Percentiles rank a stretch among this genome's conserved stretches.
Conservation (phyloP, 2,888 invertebrate species). For the Plagiodera versicolora region DNA sequence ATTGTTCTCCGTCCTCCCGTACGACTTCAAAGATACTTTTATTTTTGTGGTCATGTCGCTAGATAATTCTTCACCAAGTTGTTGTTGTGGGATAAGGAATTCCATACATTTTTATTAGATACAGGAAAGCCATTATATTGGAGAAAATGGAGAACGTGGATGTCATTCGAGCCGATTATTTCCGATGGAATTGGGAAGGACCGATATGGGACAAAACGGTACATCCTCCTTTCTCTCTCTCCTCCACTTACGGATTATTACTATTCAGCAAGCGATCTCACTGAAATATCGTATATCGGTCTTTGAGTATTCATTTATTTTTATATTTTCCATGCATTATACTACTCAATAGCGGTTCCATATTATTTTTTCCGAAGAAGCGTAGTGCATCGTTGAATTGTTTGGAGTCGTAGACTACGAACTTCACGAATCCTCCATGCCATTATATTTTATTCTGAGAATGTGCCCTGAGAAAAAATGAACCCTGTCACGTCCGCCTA, state of each 20-base stretch:
- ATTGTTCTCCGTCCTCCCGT: constrained; percentile 22
- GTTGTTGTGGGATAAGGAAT: not conserved
- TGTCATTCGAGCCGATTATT: not conserved
- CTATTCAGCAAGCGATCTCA: not conserved
- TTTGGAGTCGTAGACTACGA: too few relatives aligned
- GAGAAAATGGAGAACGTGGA: not conserved
- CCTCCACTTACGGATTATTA: constrained; percentile 12
- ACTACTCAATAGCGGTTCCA: too few relatives aligned
- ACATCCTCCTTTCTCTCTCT: too few relatives aligned
- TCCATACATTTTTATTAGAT: not conserved
- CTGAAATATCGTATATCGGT: too few relatives aligned
- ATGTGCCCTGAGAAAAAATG: too few relatives aligned
- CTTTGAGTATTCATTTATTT: too few relatives aligned
- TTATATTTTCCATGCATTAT: too few relatives aligned
- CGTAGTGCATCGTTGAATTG: too few relatives aligned
- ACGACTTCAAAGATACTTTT: constrained; percentile 6
- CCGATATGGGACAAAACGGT: not conserved
- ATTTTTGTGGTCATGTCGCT: not conserved
- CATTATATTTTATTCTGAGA: too few relatives aligned
- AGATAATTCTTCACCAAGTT: not conserved
- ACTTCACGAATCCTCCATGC: too few relatives aligned
- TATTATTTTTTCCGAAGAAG: too few relatives aligned
- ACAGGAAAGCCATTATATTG: not conserved
- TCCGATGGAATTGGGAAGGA: not conserved
- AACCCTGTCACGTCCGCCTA: constrained; percentile 7